Evolutionary conservation across 2,797 vertebrate genomes (phyloP), one percentile per base, ranked within the genome.

Genomic region (Chaunax sp.): DNA sequence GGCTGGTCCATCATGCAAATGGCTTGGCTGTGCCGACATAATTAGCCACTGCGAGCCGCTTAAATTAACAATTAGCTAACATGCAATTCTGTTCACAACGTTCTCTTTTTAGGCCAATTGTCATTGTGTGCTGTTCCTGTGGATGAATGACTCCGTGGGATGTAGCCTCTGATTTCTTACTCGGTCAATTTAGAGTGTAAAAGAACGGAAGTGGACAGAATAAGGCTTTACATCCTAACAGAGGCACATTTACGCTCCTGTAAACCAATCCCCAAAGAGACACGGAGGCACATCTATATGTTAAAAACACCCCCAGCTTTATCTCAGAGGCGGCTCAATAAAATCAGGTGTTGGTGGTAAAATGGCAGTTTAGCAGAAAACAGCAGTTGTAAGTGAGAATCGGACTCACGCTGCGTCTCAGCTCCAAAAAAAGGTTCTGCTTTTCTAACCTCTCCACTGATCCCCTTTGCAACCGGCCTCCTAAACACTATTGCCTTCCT

Each of bases 1-100:
- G 97, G 97, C 96, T 94, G 94, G 97, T 96, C 97, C 97, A 98
- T 96, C 96, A 96, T 97, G 96, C 96, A 98, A 99, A 99, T 99
- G 96, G 96, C 92, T 96, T 94, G 95, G 96, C 95, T 96, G 96
- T 94, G 96, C 95, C 89, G 93, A 91, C 95, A 94, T 97, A 99
- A 99, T 99, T 99, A 98, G 95, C 94, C 93, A 85, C 94, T 93
- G 95, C 95, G 94, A 96, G 95, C 87, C 95, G 96, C 95, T 97
- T 96, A 97, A 99, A 99, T 98, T 98, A 98, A 98, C 98, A 98
- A 99, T 99, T 99, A 99, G 95, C 96, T 98, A 98, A 99, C 97
- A 95, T 97, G 97, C 97, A 98, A 98, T 98, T 98, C 96, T 94
- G 92, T 90, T 93, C 94, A 92, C 95, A 92, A 84, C 95, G 92